Evolutionary conservation across 1,140 invertebrate species (phyloP).

Genomic region (Lamellibrachia luymesi): DNA sequence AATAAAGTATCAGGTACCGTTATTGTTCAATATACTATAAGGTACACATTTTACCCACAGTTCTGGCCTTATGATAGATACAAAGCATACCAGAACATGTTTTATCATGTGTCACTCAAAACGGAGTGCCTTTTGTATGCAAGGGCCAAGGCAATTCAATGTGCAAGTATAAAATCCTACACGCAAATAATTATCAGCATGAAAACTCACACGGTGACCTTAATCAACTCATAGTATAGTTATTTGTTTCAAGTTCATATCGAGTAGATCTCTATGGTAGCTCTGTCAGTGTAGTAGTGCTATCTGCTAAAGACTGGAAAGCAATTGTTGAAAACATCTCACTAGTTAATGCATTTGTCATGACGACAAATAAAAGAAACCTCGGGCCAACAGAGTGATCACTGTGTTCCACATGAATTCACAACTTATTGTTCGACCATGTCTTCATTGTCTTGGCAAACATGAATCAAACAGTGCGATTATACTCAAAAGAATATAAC

Average conservation of each 20-base stretch:
- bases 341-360: neutral
- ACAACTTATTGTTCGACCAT: neutral
- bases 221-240: neutral
- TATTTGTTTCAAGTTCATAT: neutral
- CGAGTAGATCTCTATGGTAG: neutral
- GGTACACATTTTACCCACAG: neutral
- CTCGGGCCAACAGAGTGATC: neutral
- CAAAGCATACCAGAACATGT: neutral
- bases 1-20: neutral
- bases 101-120: neutral
- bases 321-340: neutral
- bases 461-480: neutral
- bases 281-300: neutral
- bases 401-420: neutral
- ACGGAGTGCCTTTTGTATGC: neutral
- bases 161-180: neutral
- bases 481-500: neutral
- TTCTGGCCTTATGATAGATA: neutral
- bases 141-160: neutral
- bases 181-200: neutral
- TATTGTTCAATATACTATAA: neutral
- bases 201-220: neutral
- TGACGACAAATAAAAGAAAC: neutral
- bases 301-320: neutral
- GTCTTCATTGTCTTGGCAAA: neutral